Conservation (phyloP, 2,888 invertebrate species). For the Octonoba sinensis region DNA sequence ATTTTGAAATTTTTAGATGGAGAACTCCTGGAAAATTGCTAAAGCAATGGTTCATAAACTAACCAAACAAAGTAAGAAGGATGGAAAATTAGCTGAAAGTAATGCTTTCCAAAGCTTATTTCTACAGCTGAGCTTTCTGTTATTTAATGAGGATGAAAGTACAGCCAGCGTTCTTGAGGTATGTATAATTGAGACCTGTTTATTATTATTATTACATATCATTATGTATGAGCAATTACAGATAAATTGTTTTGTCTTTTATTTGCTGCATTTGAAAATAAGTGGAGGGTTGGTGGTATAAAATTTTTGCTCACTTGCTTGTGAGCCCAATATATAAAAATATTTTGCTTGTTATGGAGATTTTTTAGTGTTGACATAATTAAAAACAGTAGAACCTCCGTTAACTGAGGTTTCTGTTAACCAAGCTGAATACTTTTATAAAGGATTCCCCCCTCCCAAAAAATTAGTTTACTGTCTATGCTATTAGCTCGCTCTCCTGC, state of each 20-base stretch:
- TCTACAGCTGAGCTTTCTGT: slow-evolving; percentile 48
- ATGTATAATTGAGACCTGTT: not conserved
- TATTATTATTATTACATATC: not conserved
- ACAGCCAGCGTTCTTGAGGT: slow-evolving; percentile 44
- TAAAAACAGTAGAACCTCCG: no score
- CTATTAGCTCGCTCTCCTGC: no score
- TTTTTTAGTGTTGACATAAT: no score
- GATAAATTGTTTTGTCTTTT: not conserved
- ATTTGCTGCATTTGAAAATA: not conserved
- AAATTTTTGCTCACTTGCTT: no score
- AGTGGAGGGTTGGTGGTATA: not conserved
- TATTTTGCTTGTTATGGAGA: no score
- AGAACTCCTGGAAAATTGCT: slow-evolving; percentile 37
- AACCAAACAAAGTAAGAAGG: slow-evolving; percentile 39
- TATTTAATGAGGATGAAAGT: slow-evolving; percentile 42
- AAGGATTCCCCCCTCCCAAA: no score
- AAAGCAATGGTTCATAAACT: slow-evolving; percentile 35
- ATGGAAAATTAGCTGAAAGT: slow-evolving; percentile 35
- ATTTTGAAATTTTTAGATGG: slow-evolving; percentile 23
- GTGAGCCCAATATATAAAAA: no score
- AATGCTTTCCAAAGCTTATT: slow-evolving; percentile 46
- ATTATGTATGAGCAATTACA: not conserved
- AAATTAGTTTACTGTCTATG: no score
- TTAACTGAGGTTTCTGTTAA: no score
- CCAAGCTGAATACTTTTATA: no score